phyloP scores from a whole-genome alignment of 2,888 invertebrate genomes.

The Seira ritae region DNA sequence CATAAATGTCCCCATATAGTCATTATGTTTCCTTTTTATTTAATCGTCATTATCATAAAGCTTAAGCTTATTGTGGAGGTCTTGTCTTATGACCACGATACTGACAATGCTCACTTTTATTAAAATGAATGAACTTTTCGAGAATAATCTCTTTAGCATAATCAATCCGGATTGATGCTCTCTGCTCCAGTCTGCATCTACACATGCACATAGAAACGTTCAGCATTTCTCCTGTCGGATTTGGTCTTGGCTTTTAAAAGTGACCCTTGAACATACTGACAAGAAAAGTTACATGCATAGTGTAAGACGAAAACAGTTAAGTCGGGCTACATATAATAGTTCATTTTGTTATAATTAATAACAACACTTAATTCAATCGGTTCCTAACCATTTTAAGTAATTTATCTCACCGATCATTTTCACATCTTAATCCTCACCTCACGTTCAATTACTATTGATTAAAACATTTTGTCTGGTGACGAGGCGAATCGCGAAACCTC shows the following conservation, averaged over 20 bases:
- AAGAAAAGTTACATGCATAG: not conserved
- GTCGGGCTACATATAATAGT: not conserved
- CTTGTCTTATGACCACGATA: not conserved
- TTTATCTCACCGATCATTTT: too few relatives aligned
- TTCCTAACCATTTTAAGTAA: too few relatives aligned
- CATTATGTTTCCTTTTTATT: not conserved
- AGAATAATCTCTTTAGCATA: conserved; percentile 6
- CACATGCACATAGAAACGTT: not conserved
- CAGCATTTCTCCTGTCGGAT: not conserved
- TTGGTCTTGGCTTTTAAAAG: not conserved
- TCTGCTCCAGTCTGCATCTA: not conserved
- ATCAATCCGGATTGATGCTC: conserved; percentile 21
- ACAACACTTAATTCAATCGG: too few relatives aligned
- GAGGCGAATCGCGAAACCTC: too few relatives aligned
- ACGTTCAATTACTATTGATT: too few relatives aligned
- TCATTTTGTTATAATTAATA: too few relatives aligned
- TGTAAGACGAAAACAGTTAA: not conserved
- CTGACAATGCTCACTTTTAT: not conserved
- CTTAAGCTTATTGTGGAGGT: not conserved
- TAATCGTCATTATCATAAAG: not conserved
- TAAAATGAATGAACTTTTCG: conserved; percentile 8
- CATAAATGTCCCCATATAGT: not conserved
- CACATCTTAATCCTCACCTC: too few relatives aligned
- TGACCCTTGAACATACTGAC: not conserved
- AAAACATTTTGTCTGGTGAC: too few relatives aligned